Percentiles rank a stretch among this genome's conserved stretches.
Conservation (phyloP, 53 echinoderm and acorn worm genomes). For the Hippasteria phrygiana region DNA sequence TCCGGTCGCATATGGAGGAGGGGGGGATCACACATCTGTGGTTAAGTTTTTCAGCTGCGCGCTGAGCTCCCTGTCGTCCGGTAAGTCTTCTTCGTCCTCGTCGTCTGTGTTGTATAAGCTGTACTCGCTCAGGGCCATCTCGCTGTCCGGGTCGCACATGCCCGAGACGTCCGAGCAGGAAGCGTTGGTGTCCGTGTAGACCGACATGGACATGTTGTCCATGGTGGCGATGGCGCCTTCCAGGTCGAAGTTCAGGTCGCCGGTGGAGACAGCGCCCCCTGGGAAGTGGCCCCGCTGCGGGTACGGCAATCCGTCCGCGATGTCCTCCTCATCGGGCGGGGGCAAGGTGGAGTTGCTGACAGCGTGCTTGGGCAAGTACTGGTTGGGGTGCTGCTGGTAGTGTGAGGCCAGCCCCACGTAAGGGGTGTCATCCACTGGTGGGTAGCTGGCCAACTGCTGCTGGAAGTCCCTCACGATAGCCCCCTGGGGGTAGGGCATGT, state of each 20-base stretch:
- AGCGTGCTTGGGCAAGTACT: slow-evolving; percentile 91
- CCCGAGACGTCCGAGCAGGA: slow-evolving; percentile 95
- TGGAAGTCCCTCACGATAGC: slow-evolving; percentile 68
- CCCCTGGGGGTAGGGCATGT: slow-evolving; percentile 75
- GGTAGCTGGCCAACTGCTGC: slow-evolving; percentile 84
- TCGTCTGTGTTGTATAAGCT: slow-evolving; percentile 68
- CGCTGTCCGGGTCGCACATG: slow-evolving; percentile 88
- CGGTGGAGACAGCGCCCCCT: slow-evolving; percentile 1
- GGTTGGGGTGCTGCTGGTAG: slow-evolving; percentile 84
- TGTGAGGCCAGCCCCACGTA: slow-evolving; percentile 60
- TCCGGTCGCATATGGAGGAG: no score
- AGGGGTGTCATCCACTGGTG: slow-evolving; percentile 64
- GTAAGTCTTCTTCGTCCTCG: slow-evolving; percentile 42
- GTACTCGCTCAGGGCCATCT: slow-evolving; percentile 85
- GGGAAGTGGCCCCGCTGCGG: slow-evolving; percentile 67
- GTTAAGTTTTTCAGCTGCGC: slow-evolving; percentile 49
- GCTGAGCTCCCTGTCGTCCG: slow-evolving; percentile 18
- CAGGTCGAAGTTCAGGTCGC: slow-evolving; percentile 49
- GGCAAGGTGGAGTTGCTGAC: slow-evolving; percentile 73
- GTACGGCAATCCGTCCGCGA: slow-evolving; percentile 50
- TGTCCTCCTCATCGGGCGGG: slow-evolving; percentile 72
- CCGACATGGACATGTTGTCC: slow-evolving; percentile 95
- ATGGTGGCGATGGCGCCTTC: slow-evolving; percentile 63
- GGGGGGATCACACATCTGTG: slow-evolving; percentile 33
- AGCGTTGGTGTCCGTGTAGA: slow-evolving; percentile 91